Evolutionary conservation across 2,797 vertebrate genomes (phyloP), one percentile per base, ranked within the genome.

Genomic region (Neolamprologus multifasciatus): DNA sequence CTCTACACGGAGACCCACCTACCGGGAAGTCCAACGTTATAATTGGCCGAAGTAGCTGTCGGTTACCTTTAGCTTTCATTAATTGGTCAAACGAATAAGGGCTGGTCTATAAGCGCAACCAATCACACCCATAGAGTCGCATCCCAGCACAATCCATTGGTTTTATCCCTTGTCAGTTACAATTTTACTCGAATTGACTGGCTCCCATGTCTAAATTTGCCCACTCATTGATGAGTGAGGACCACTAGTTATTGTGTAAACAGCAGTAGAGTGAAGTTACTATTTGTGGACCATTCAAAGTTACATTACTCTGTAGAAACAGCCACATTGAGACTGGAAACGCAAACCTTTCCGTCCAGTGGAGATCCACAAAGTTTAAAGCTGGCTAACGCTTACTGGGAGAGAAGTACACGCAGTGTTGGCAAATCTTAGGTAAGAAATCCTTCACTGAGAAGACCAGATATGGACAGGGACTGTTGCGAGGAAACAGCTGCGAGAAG

Each of bases 151-250:
- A 79, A 80, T 52, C 81, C 64, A 96, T 96, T 95, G 95, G 95
- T 85, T 80, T 54, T 36, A 64, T 77, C 26, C 31, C 8, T 12
- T 85, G 92, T 94, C 96, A 91, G 19, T 95, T 91, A 91, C 12
- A 59, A 77, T 80, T 83, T 71, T 88, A 78, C 89, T 88, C 84
- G 92, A 94, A 93, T 92, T 93, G 92, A 95, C 87, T 92, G 92
- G 92, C 84, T 92, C 87, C 71, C 82, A 64, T 81, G 74, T 85
- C 80, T 88, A 86, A 90, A 88, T 94, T 91, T 91, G 93, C 93
- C 92, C 95, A 95, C 94, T 96, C 96, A 96, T 93, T 92, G 93
- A 95, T 92, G 83, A 93, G 85, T 80, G 83, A 86, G 87, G 86
- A 91, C 90, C 86, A 89, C 76, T 84, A 87, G 82, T 91, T 82